Percentiles rank a stretch among this genome's conserved stretches.
Evolutionary conservation across 2,113 vertebrate species (phyloP).

Genomic region (Trematocara marginatum): DNA sequence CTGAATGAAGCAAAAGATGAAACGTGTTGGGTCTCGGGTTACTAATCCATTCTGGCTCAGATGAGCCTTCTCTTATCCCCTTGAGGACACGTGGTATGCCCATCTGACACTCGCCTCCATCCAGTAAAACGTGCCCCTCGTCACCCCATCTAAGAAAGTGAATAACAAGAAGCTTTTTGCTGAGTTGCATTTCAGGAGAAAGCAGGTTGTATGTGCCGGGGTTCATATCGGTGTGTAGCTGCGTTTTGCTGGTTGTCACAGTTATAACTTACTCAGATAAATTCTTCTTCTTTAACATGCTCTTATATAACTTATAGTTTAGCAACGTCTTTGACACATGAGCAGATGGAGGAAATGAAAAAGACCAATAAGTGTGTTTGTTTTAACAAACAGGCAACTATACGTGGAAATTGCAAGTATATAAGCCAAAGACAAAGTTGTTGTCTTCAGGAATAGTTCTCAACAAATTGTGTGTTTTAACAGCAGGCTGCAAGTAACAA

Average conservation of each 20-base stretch:
- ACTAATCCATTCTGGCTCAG: constrained; percentile 9
- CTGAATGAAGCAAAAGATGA: constrained; percentile 24
- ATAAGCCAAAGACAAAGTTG: background rate
- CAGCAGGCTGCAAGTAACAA: background rate
- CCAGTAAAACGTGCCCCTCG: background rate
- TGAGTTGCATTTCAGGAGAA: constrained; percentile 14
- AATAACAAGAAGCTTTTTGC: background rate
- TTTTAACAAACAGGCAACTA: background rate
- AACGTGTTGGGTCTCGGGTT: constrained; percentile 24
- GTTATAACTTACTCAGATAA: background rate
- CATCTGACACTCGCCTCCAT: background rate
- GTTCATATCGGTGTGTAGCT: background rate
- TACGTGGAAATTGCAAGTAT: background rate
- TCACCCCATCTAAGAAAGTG: background rate
- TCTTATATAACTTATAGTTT: background rate
- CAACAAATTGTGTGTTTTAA: background rate
- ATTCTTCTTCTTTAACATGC: background rate
- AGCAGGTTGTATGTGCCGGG: background rate
- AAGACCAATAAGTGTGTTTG: background rate
- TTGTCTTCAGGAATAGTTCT: background rate
- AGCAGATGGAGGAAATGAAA: background rate
- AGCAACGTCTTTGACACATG: background rate
- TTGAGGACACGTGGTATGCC: background rate
- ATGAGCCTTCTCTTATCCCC: background rate
- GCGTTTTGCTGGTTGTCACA: background rate